Percentiles rank a stretch among this genome's conserved stretches.
Evolutionary conservation across 2,797 vertebrate genomes (phyloP).

Genomic region (Neopelma chrysocephalum): DNA sequence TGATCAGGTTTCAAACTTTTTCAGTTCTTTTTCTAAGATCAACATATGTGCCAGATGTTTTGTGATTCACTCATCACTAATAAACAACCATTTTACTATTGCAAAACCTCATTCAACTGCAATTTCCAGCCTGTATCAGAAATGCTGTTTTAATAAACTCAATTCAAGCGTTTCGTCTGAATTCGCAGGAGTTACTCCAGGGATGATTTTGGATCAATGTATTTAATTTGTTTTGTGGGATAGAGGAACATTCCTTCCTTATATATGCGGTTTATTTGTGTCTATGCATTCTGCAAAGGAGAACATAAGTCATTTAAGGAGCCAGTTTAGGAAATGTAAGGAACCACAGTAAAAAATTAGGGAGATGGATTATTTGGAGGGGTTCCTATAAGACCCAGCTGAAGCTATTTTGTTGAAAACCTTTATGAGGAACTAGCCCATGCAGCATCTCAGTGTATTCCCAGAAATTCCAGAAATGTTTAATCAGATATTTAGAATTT

Average conservation of each 20-base stretch:
- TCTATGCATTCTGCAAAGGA: conserved; percentile 35
- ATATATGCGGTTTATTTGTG: conserved; percentile 1
- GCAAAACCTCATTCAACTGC: conserved; percentile 10
- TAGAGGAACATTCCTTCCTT: conserved; percentile 15
- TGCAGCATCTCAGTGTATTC: not conserved
- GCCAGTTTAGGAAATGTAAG: not conserved
- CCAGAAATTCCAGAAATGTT: conserved; percentile 60
- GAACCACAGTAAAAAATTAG: conserved; percentile 26
- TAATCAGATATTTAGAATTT: conserved; percentile 57
- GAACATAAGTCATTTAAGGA: conserved; percentile 26
- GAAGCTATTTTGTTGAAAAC: conserved; percentile 42
- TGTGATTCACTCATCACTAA: conserved; percentile 57
- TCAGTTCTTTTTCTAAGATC: conserved; percentile 33
- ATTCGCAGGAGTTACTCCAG: not conserved
- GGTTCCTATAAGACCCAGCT: not conserved
- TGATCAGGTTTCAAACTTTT: conserved; percentile 27
- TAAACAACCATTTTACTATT: conserved; percentile 34
- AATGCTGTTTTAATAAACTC: conserved; percentile 21
- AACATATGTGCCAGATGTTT: conserved; percentile 2
- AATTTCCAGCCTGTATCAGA: conserved; percentile 26
- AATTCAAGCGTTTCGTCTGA: not conserved
- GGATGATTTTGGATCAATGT: conserved; percentile 34
- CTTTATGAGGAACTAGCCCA: not conserved
- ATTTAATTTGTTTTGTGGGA: conserved; percentile 42
- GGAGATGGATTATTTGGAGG: conserved; percentile 21